Base-by-base conservation (phyloP, 2,113 vertebrate genomes). In the Sterrhoptilus dennistouni region DNA sequence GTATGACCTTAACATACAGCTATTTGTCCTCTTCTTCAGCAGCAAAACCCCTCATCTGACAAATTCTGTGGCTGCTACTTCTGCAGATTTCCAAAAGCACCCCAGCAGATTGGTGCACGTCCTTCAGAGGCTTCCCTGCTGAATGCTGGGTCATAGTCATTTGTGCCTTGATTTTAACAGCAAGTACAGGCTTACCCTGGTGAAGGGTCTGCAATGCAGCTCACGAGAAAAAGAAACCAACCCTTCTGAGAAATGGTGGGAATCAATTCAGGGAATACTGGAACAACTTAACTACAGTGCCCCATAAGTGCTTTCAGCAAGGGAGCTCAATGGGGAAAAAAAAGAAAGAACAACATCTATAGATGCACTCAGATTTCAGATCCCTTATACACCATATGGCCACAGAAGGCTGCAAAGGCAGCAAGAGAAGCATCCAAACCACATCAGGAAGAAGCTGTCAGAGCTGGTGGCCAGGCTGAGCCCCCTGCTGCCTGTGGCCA, bases 141-240 rank as follows among this genome's bases (percentile, higher is more conserved):
- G 9, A 77, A 74, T 21, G 36, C 20, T 90, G 38, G 31, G 61
- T 71, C 8, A 17, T 4, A 78, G 13, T 72, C 53, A 35, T 44
- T 82, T 64, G 52, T 31, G 45, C 11, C 61, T 71, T 31, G 15
- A 24, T 91, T 94, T 84, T 40, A 93, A 71, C 44, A 82, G 13
- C 56, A 89, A 38, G 33, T 36, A 47, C 19, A 31, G 57, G 1
- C 0, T 47, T 47, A 54, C 6, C 38, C n/a, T 6, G 2, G 9
- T 33, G 25, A 85, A 83, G 21, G 1, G 1, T 50, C 70, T 82
- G 57, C 40, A 72, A 4, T 0, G 0, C 88, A 56, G 38, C 33
- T 64, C 27, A 57, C 15, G 25, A 11, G 25, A 90, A 80, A 8
- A 42, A 38, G 16, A 76, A 76, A 45, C 13, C 29, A 76, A 83